These are phyloP conservation scores for Danio choprae DNA, from an alignment of 2,797 vertebrate genomes.

Conservation along the genomic window DNA sequence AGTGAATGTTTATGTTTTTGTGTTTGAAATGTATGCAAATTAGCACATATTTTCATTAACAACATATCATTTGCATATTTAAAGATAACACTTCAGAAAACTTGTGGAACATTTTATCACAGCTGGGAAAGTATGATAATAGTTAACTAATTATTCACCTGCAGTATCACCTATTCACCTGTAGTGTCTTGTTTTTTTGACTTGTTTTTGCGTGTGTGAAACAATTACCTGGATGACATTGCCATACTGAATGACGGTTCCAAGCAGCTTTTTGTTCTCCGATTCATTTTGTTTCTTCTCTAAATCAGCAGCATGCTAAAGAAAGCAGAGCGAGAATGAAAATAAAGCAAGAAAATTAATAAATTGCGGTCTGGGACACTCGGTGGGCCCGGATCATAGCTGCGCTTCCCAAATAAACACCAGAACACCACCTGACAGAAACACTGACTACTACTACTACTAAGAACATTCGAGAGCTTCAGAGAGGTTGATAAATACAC, in stretches of 20 bases:
- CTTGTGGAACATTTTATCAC: too few relatives aligned
- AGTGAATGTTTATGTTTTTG: too few relatives aligned
- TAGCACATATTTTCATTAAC: too few relatives aligned
- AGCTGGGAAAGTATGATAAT: too few relatives aligned
- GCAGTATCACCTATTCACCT: too few relatives aligned
- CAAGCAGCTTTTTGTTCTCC: slow-evolving; percentile 94
- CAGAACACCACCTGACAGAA: neutral
- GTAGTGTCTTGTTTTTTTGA: too few relatives aligned
- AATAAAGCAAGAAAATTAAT: neutral
- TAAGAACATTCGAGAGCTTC: neutral
- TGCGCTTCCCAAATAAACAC: neutral
- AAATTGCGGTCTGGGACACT: neutral
- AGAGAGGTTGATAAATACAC: slow-evolving; percentile 6
- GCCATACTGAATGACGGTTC: slow-evolving; percentile 94
- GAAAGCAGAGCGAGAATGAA: neutral
- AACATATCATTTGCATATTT: too few relatives aligned
- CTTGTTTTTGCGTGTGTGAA: neutral
- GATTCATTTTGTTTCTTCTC: slow-evolving; percentile 99
- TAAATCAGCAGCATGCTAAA: slow-evolving; percentile 94
- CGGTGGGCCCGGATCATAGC: neutral
- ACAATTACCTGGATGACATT: slow-evolving; percentile 92
- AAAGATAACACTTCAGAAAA: too few relatives aligned
- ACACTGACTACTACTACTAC: neutral
- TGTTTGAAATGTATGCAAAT: too few relatives aligned
- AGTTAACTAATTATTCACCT: too few relatives aligned